A percentile compares a stretch with the other conserved stretches of the same genome.
Evolutionary conservation across 1,140 invertebrate genomes (phyloP).

Genomic region (Popillia japonica): DNA sequence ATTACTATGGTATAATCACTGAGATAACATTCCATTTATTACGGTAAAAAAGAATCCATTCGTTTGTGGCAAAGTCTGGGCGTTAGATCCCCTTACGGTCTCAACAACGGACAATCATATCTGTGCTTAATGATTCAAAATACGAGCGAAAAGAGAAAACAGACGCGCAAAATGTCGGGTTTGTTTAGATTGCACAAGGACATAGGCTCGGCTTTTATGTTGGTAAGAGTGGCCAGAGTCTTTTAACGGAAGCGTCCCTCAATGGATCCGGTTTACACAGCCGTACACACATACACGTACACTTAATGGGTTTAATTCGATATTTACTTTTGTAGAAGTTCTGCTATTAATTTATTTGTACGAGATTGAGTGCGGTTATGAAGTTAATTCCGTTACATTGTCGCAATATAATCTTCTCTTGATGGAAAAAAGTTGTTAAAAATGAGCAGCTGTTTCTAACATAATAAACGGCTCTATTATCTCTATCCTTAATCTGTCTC

Average conservation of each 20-base stretch:
- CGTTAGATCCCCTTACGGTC: neutral
- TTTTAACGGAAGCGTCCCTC: neutral
- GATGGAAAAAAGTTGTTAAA: no score
- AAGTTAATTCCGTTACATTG: neutral
- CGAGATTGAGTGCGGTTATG: neutral
- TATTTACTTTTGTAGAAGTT: constrained; percentile 18
- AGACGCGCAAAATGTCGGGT: neutral
- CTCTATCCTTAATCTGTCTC: no score
- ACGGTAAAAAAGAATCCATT: constrained; percentile 19
- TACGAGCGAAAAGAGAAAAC: constrained; percentile 26
- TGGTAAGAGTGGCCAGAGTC: neutral
- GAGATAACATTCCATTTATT: constrained; percentile 31
- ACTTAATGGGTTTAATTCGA: constrained; percentile 27
- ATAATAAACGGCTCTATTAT: no score
- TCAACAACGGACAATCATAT: constrained; percentile 15
- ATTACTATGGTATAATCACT: neutral
- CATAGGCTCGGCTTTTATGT: constrained; percentile 6
- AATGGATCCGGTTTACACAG: neutral
- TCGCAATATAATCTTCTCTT: no score
- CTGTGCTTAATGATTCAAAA: constrained; percentile 34
- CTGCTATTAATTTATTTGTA: constrained; percentile 16
- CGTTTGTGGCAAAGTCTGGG: neutral
- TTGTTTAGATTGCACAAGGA: constrained; percentile 20
- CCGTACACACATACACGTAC: neutral
- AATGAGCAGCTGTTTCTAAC: no score